Base-by-base conservation (phyloP, 2,113 vertebrate species). In the Carassius gibelio region DNA sequence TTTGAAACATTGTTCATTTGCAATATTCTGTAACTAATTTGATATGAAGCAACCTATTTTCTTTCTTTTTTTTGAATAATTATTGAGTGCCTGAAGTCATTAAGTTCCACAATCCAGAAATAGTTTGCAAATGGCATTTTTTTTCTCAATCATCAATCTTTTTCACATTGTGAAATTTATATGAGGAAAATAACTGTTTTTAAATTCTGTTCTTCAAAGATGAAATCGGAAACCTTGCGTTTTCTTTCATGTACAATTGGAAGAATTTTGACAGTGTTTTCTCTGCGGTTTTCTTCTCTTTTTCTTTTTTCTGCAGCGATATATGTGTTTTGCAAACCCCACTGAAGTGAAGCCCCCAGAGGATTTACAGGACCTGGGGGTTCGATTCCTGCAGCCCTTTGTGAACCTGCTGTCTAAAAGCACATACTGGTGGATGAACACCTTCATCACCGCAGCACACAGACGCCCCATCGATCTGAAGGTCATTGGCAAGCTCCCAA, bases 381-480 rank as follows among this genome's bases (percentile, higher is more conserved):
- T 99, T 61, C 94, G 97, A 48, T 99, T 98, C 90, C 93, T 98
- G 45, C 98, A 99, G 93, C 98, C 98, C 0, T 99, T 99, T 5
- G 98, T 99, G 80, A 99, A 99, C 92, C 93, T 99, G 79, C 89
- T 99, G 8, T 99, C 98, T 86, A 99, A 99, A 93, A 97, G 96
- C 90, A 99, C 98, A 0, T 99, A 99, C 90, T 99, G 98, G 98
- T 99, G 98, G 98, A 99, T 99, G 98, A 99, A 99, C 64, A 95
- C 96, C 0, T 99, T 99, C 93, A 99, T 99, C 90, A 99, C 97
- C 89, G 95, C 97, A 0, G 98, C 98, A 30, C 98, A 99, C 92
- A 96, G 95, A 85, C 96, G 96, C 48, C 97, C 98, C 74, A 99
- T 99, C 52, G 96, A 99, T 90, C 94, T 99, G 87, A 98, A 98